Base-by-base conservation (phyloP, 2,888 invertebrate genomes). In the Pyrgus malvae region DNA sequence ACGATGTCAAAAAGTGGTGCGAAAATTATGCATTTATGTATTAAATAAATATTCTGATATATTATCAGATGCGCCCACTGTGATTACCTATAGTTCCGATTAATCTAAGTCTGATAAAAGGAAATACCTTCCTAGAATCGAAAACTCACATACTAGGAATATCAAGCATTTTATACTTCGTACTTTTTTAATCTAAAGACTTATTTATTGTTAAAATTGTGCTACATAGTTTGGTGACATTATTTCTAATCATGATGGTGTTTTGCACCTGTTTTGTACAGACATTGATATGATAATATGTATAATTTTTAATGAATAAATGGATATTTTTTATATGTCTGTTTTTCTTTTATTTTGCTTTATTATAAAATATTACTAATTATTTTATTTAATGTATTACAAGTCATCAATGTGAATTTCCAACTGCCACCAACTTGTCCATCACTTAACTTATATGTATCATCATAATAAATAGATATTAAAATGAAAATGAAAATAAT, bases 301-400 rank as follows among this genome's bases (percentile, higher is more conserved):
- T 67, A 68, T 57, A 69, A 63, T 64, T 64, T 71, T 76, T 73
- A 44, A 55, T 68, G 64, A 75, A 65, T 78, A 76, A 78, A 74
- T 72, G 69, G 66, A 58, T 62, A 62, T 45, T 67, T 69, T 73
- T 67, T 65, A 58, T 61, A 44, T 23, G 4, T 4, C 6, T 4
- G 23, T 23, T 23, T 6, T 4, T 3, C 23, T 23, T 6, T 3
- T 4, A 23, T 23, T 23, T 23, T 23, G 21, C 5, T 21, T 21
- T 21, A 38, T 5, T 11, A 7, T 8, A 14, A 3, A 17, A 17
- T 23, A 3, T 23, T 23, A n/a, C n/a, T n/a, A n/a, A n/a, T n/a
- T n/a, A n/a, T n/a, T n/a, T n/a, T n/a, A n/a, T n/a, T n/a, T n/a
- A n/a, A n/a, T n/a, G n/a, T n/a, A n/a, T n/a, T n/a, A n/a, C n/a